Evolutionary conservation across 92 coral and sea anemone species (phyloP).

Genomic region (Epizoanthus illoricatus): DNA sequence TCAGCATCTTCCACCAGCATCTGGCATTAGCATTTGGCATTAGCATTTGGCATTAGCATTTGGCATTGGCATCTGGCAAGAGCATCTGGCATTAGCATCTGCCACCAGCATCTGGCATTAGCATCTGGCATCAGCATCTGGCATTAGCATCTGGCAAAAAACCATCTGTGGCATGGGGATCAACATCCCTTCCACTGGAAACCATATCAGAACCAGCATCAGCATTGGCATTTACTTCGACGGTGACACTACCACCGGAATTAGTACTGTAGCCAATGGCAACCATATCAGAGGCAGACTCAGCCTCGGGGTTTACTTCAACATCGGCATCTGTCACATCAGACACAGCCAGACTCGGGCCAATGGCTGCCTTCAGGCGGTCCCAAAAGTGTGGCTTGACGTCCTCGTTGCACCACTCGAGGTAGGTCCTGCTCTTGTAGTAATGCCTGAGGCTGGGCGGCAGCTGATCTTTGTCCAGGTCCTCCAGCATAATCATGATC

Average conservation of each 20-base stretch:
- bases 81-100: too few species aligned
- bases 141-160: background rate
- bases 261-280: background rate
- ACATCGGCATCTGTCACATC: background rate
- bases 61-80: too few species aligned
- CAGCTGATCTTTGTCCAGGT: constrained; percentile 41
- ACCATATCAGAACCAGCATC: background rate
- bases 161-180: background rate
- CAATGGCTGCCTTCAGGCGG: constrained; percentile 51
- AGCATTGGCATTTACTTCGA: constrained; percentile 1
- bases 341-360: constrained; percentile 38
- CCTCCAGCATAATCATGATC: constrained; percentile 53
- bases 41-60: too few species aligned
- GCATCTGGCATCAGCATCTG: background rate
- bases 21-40: too few species aligned
- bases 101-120: too few species aligned
- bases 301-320: background rate
- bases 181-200: background rate
- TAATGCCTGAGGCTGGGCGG: constrained; percentile 57
- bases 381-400: constrained; percentile 65
- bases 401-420: constrained; percentile 60
- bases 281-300: background rate
- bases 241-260: background rate
- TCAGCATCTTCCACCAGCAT: too few species aligned
- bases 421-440: constrained; percentile 52